These are phyloP conservation scores for Mesodorylaimus sp. DNA, from an alignment of 2,888 invertebrate genomes.

Conservation along the genomic window DNA sequence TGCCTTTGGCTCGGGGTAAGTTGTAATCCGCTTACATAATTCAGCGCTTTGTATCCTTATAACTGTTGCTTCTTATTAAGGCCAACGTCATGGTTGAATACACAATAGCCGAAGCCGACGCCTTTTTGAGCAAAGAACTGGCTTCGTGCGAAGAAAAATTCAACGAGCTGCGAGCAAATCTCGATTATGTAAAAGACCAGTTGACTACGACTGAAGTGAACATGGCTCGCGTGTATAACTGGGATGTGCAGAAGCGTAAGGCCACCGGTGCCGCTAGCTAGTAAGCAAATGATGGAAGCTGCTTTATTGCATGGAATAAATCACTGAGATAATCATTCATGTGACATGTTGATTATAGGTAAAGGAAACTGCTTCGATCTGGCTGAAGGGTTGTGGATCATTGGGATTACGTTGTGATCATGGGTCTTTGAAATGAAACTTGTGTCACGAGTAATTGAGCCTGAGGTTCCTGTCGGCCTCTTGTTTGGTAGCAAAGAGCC, in stretches of 20 bases:
- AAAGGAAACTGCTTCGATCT: too few relatives aligned
- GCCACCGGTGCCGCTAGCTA: conserved; percentile 35
- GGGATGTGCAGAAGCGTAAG: conserved; percentile 82
- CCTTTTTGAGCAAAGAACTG: conserved; percentile 47
- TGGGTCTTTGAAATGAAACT: too few relatives aligned
- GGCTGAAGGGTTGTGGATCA: too few relatives aligned
- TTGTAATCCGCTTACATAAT: conserved; percentile 10
- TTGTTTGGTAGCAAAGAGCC: too few relatives aligned
- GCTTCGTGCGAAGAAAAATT: conserved; percentile 65
- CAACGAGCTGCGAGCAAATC: conserved; percentile 72
- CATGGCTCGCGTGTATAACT: conserved; percentile 93
- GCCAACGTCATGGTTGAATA: conserved; percentile 95
- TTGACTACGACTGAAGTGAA: conserved; percentile 96
- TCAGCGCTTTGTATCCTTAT: neutral
- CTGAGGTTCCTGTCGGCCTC: too few relatives aligned
- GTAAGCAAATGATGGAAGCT: too few relatives aligned
- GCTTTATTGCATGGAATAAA: too few relatives aligned
- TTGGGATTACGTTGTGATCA: too few relatives aligned
- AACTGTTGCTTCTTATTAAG: conserved; percentile 21
- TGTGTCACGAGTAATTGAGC: too few relatives aligned
- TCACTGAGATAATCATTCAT: too few relatives aligned
- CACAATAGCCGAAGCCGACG: conserved; percentile 68
- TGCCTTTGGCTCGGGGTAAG: conserved; percentile 46
- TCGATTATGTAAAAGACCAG: conserved; percentile 86
- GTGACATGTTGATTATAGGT: too few relatives aligned